A percentile compares a stretch with the other conserved stretches of the same genome.
Evolutionary conservation across 2,113 vertebrate species (phyloP).

Genomic region (Dromiciops gliroides): DNA sequence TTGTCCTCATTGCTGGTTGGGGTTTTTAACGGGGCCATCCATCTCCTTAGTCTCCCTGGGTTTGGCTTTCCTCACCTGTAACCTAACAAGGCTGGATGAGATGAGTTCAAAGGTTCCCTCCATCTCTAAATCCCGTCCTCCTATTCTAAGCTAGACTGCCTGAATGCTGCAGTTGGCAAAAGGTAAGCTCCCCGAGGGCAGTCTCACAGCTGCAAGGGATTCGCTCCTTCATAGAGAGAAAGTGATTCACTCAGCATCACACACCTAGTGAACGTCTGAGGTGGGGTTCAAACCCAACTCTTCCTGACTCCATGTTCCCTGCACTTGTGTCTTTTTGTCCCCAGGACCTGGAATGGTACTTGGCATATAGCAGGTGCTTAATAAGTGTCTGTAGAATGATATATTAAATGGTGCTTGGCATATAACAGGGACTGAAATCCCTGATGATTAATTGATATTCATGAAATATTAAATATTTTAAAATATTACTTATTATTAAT

Average conservation of each 20-base stretch:
- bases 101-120: background rate
- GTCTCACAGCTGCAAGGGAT: background rate
- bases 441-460: too few relatives aligned
- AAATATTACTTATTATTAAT: too few relatives aligned
- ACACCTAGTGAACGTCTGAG: background rate
- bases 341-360: background rate
- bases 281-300: background rate
- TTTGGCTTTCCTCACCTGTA: background rate
- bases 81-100: background rate
- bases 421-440: background rate
- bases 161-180: background rate
- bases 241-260: background rate
- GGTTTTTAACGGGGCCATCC: background rate
- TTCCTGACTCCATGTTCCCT: background rate
- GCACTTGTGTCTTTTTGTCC: background rate
- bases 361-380: background rate
- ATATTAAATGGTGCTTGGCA: background rate
- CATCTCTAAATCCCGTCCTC: background rate
- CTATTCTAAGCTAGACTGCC: background rate
- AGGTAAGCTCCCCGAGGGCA: background rate
- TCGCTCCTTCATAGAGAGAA: background rate
- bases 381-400: background rate
- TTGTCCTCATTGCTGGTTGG: background rate
- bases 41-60: background rate
- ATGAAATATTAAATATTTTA: too few relatives aligned